These are phyloP conservation scores for Cichlasoma orientale DNA, from an alignment of 2,797 vertebrate species.

Conservation along the genomic window DNA sequence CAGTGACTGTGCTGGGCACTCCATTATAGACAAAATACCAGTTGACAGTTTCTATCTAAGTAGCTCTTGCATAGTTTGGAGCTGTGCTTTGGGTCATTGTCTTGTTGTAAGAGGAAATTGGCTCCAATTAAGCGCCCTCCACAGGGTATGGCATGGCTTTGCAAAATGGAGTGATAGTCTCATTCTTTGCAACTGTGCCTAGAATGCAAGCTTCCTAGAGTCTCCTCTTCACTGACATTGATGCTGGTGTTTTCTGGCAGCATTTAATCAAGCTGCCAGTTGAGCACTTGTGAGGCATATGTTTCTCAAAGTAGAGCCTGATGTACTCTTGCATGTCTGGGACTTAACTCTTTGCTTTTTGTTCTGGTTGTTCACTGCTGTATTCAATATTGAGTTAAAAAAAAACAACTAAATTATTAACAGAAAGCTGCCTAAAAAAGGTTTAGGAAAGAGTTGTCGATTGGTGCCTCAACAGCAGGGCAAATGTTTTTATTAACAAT, in stretches of 20 bases:
- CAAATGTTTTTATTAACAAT: background rate
- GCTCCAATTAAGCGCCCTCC: background rate
- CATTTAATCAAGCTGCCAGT: constrained; percentile 9
- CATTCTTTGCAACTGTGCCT: background rate
- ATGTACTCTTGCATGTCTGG: background rate
- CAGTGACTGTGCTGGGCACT: background rate
- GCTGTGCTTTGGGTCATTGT: constrained; percentile 18
- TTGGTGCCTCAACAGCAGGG: background rate
- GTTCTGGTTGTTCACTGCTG: background rate
- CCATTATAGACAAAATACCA: constrained; percentile 8
- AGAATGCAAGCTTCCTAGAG: background rate
- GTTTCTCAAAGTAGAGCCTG: background rate
- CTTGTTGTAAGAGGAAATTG: background rate
- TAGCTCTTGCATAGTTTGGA: background rate
- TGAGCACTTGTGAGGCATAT: background rate
- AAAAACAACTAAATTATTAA: background rate
- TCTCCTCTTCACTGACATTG: background rate
- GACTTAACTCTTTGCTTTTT: background rate
- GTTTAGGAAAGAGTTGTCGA: too few species aligned
- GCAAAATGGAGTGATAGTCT: background rate
- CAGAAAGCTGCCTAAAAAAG: background rate
- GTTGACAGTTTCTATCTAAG: constrained; percentile 1
- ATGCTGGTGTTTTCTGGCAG: background rate
- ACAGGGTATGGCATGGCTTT: constrained; percentile 5
- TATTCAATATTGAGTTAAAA: background rate